These are phyloP conservation scores for Pseudoips prasinana DNA, from an alignment of 2,888 invertebrate species.

Conservation along the genomic window DNA sequence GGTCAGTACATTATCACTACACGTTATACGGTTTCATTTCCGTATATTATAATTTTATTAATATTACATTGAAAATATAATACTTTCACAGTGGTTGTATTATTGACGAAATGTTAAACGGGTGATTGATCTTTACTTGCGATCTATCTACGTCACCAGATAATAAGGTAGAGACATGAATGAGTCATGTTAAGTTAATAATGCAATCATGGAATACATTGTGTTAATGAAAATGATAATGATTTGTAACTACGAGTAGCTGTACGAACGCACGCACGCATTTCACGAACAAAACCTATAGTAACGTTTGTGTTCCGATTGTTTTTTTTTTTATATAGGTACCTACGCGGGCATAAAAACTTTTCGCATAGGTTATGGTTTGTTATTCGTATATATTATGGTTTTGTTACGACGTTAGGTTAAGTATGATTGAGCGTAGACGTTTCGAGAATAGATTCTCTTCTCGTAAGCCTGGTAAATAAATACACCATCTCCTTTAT, in stretches of 20 bases:
- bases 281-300: conserved; percentile 22
- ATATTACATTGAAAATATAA: conserved; percentile 6
- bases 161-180: conserved; percentile 1
- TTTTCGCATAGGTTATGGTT: too few species aligned
- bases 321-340: too few species aligned
- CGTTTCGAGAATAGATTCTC: too few species aligned
- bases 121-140: conserved; percentile 23
- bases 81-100: conserved; percentile 9
- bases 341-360: too few species aligned
- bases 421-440: too few species aligned
- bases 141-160: conserved; percentile 17
- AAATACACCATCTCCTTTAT: too few species aligned
- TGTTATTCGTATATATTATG: too few species aligned
- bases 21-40: conserved; percentile 20
- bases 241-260: conserved; percentile 1
- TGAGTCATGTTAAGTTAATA: conserved; percentile 6
- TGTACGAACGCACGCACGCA: conserved; percentile 4
- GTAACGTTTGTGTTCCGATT: too few species aligned
- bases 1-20: conserved; percentile 81
- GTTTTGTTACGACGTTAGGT: too few species aligned
- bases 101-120: conserved; percentile 7
- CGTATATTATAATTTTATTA: conserved; percentile 4
- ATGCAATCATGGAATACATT: conserved; percentile 7
- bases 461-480: too few species aligned
- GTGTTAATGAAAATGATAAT: conserved; percentile 8